A percentile compares a stretch with the other conserved stretches of the same genome.
Conservation (phyloP, 2,797 vertebrate species). For the Aldrovandia affinis region DNA sequence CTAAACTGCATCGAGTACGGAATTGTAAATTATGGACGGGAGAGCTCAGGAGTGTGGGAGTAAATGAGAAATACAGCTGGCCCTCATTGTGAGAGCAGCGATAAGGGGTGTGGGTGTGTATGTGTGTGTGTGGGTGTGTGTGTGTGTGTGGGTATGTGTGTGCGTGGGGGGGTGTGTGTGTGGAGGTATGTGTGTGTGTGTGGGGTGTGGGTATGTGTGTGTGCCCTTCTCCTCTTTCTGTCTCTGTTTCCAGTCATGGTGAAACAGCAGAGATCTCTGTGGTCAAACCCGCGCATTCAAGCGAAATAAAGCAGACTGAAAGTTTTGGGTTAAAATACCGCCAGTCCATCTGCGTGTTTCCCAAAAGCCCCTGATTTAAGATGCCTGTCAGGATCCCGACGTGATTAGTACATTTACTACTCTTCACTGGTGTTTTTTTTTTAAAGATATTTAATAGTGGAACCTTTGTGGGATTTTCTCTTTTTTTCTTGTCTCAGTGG, state of each 20-base stretch:
- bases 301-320: slow-evolving; percentile 29
- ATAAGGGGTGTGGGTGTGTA: too few relatives aligned
- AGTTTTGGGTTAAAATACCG: slow-evolving; percentile 29
- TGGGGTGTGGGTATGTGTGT: too few relatives aligned
- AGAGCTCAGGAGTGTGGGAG: not conserved
- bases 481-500: not conserved
- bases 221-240: slow-evolving; percentile 1
- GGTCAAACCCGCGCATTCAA: slow-evolving; percentile 26
- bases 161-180: too few relatives aligned
- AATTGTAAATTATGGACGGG: not conserved
- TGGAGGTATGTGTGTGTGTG: too few relatives aligned
- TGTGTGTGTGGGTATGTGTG: too few relatives aligned
- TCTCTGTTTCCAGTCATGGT: slow-evolving; percentile 19
- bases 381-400: not conserved
- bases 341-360: slow-evolving; percentile 28
- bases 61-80: not conserved
- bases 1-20: too few relatives aligned
- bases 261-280: slow-evolving; percentile 30
- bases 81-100: not conserved
- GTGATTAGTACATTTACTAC: not conserved
- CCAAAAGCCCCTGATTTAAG: slow-evolving; percentile 3
- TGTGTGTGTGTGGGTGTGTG: too few relatives aligned
- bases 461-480: not conserved
- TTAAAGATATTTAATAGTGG: not conserved
- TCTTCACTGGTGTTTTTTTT: not conserved